Evolutionary conservation across 37 sponge, comb jelly and placozoan genomes (phyloP), one percentile per base, ranked within the genome.

Genomic region (Crambe crambe): DNA sequence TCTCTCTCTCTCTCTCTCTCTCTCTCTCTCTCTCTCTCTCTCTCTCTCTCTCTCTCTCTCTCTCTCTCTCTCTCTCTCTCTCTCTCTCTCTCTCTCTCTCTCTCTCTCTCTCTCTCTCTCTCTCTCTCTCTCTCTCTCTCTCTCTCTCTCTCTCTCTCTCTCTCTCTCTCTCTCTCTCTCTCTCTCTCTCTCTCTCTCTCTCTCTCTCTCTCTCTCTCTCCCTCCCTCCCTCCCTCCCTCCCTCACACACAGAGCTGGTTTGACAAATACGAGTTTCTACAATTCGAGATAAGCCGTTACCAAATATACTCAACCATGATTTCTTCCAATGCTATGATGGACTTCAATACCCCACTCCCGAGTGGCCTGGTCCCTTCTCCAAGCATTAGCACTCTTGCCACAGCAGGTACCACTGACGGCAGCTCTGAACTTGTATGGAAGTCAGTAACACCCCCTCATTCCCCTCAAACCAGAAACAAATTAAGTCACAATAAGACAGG

Each of bases 201-300:
- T n/a, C n/a, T n/a, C n/a, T n/a, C n/a, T n/a, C n/a, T n/a, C n/a
- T n/a, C n/a, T n/a, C n/a, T n/a, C n/a, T n/a, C n/a, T n/a, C n/a
- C n/a, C n/a, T n/a, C n/a, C n/a, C n/a, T n/a, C n/a, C n/a, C n/a
- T n/a, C n/a, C n/a, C n/a, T n/a, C n/a, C n/a, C n/a, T n/a, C n/a
- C n/a, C n/a, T n/a, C n/a, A n/a, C n/a, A n/a, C 61, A 0, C 63
- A 92, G 93, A 79, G 68, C 15, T 92, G 93, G 93, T 88, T 88
- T 92, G 93, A 92, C 57, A 80, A 89, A 67, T 89, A 34, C 5
- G 93, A 92, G 58, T 92, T 81, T 73, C 61, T 88, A 15, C 86
- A 92, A 38, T 92, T 81, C 63, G 89, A 92, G 77, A 43, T 79
- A 5, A 86, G 78, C 63, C 39, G 93, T 15, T 92, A 77, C 66